Evolutionary conservation across 2,888 invertebrate genomes (phyloP).

Genomic region (Euplexia lucipara): DNA sequence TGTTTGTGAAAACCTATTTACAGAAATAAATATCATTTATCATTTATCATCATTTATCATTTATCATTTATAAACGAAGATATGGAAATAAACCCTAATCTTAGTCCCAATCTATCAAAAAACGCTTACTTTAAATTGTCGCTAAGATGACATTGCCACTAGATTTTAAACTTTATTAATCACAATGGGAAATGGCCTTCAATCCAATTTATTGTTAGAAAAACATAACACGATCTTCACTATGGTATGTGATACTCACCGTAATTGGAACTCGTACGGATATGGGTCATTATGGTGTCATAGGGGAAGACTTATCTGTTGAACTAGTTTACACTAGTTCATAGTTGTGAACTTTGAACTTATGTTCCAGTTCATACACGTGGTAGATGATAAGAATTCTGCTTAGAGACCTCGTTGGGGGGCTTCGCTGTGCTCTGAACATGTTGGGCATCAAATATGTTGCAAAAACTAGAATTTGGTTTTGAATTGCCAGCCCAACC

Average conservation of each 20-base stretch:
- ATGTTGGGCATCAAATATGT: background rate
- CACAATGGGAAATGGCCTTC: too few relatives aligned
- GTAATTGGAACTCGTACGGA: constrained; percentile 22
- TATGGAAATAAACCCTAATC: too few relatives aligned
- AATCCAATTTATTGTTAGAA: constrained; percentile 8
- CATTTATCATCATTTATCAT: too few relatives aligned
- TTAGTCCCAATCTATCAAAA: too few relatives aligned
- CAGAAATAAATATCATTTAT: too few relatives aligned
- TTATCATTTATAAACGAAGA: too few relatives aligned
- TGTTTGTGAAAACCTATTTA: too few relatives aligned
- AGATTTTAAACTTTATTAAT: too few relatives aligned
- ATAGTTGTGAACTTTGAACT: constrained; percentile 50
- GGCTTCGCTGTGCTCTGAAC: background rate
- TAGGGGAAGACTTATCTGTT: constrained; percentile 38
- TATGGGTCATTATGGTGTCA: constrained; percentile 39
- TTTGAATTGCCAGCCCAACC: too few relatives aligned
- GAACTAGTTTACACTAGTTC: constrained; percentile 38
- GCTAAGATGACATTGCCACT: too few relatives aligned
- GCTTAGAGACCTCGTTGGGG: constrained; percentile 10
- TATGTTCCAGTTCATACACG: background rate
- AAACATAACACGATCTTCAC: background rate
- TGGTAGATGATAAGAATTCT: constrained; percentile 20
- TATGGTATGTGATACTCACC: constrained; percentile 10
- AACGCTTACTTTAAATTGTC: too few relatives aligned
- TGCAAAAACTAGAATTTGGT: background rate